Evolutionary conservation across 2,888 invertebrate genomes (phyloP), one percentile per base, ranked within the genome.

Genomic region (Meteorus cinctellus): DNA sequence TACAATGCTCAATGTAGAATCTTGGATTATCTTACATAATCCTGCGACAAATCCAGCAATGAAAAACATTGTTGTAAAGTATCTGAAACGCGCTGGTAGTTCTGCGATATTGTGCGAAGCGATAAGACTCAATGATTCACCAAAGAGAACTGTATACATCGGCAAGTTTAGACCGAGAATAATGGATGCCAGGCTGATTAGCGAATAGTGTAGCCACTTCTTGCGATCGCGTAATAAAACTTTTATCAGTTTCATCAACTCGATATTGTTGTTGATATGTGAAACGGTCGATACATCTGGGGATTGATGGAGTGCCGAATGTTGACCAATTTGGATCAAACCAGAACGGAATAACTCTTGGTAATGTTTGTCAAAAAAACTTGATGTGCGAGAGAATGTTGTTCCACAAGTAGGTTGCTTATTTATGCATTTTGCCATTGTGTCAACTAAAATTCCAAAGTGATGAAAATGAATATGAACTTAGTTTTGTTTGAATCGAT

Each of bases 1-100:
- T 16, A 91, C 90, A 5, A 88, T 81, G 3, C 88, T 88, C 84
- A 91, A 91, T 86, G 90, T 87, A 78, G 86, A 89, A 45, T 86
- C 79, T 84, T 88, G 86, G 65, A 85, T 76, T 74, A 85, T 84
- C 51, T 77, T 79, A 5, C 86, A 80, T 4, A 86, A 74, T 36
- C 87, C 88, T 31, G 89, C 84, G 34, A 83, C 80, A 4, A 88
- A 74, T 48, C 88, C 90, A 77, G 88, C 83, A n/a, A 78, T 75
- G 29, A 89, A 75, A 78, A 90, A 90, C 55, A 86, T 74, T 19
- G 86, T 74, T 5, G 88, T 82, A 72, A 71, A 86, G 82, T 72
- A 78, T 51, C 74, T 78, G 31, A 76, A 70, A 10, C 76, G 78
- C 45, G 70, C 65, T 19, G 68, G 48, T 1, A 78, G 68, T 19